Evolutionary conservation across 2,113 vertebrate genomes (phyloP).

Genomic region (Heptranchias perlo): DNA sequence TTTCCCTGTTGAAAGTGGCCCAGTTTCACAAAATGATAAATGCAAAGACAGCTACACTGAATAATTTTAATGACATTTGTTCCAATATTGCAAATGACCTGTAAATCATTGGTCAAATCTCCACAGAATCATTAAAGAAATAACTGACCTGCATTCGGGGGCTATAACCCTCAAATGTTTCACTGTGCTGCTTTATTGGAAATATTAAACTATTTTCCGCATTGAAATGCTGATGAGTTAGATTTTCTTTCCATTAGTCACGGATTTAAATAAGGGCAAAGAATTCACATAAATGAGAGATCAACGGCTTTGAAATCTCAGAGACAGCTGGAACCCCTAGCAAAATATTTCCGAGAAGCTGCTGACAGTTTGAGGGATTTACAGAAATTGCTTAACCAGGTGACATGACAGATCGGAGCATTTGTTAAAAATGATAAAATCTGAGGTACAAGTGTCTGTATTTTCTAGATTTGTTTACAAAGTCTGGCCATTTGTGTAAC

Average conservation of each 20-base stretch:
- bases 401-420: not conserved
- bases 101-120: not conserved
- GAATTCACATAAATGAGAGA: not conserved
- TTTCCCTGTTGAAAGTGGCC: not conserved
- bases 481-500: not conserved
- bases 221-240: not conserved
- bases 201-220: not conserved
- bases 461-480: not conserved
- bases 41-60: not conserved
- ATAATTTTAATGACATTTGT: conserved; percentile 19
- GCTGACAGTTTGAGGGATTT: conserved; percentile 16
- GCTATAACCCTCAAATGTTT: conserved; percentile 2
- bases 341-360: not conserved
- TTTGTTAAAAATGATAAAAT: not conserved
- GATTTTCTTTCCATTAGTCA: not conserved
- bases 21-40: not conserved
- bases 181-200: not conserved
- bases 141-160: not conserved
- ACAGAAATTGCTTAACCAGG: conserved; percentile 7
- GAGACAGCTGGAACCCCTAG: not conserved
- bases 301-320: not conserved
- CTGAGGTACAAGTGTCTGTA: not conserved
- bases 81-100: conserved; percentile 1
- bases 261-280: not conserved
- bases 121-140: not conserved